Evolutionary conservation across 2,888 invertebrate genomes (phyloP), one percentile per base, ranked within the genome.

Genomic region (Lasioglossum morio): DNA sequence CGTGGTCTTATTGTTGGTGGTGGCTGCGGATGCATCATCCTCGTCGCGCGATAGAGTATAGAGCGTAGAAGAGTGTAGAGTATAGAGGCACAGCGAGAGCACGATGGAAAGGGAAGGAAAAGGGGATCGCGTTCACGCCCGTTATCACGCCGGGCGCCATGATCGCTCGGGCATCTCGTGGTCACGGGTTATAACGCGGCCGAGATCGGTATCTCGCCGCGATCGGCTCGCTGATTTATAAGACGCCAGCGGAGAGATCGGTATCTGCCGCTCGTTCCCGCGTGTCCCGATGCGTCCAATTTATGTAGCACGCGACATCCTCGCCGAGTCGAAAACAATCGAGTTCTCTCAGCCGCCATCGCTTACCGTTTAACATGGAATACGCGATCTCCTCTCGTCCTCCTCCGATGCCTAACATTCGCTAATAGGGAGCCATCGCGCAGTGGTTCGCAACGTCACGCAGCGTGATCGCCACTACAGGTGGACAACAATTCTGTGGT

Each of bases 241-340:
- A 91, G 88, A 89, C 88, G 88, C 86, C 83, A 73, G 43, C 37
- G 37, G 69, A 40, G 69, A 91, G 92, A 92, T 92, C 86, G 83
- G 81, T 91, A 92, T 92, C 92, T 88, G 81, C 89, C 81, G 86
- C 85, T 89, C 87, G 90, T 90, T 87, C 81, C 82, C 78, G 88
- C 84, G 88, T 91, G 89, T 91, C 87, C 86, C 87, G 88, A 88
- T 90, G 82, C 89, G 85, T 87, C 91, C 92, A 91, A 92, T 92
- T 93, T 92, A 92, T 92, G 91, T 92, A 92, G 91, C 92, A 92
- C 92, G 92, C 93, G 92, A 93, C 92, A 89, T 89, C 82, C 85
- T 89, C 37, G 92, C 91, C 90, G 87, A 85, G 46, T 48, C 63
- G 79, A 79, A 81, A 78, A 76, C 72, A 46, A 12, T 69, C 57